These are phyloP conservation scores for Riparia riparia DNA, from an alignment of 2,113 vertebrate species.

Conservation along the genomic window DNA sequence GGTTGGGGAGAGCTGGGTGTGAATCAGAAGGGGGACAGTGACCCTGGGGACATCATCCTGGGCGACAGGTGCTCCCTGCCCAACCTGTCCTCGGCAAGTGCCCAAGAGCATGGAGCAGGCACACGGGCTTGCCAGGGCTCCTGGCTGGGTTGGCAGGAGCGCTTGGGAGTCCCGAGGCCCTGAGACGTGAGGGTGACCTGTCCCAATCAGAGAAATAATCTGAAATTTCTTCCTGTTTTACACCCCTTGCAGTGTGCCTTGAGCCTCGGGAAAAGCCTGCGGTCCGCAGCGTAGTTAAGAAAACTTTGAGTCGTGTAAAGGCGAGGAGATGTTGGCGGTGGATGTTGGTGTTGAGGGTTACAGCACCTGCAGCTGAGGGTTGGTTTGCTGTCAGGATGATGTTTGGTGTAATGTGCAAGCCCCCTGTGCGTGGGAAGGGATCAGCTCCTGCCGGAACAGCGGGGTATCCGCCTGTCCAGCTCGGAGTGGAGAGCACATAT, in stretches of 20 bases:
- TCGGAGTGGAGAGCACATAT: neutral
- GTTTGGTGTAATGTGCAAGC: neutral
- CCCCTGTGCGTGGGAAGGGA: neutral
- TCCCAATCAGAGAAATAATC: rapidly evolving
- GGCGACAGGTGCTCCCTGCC: neutral
- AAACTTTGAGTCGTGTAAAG: neutral
- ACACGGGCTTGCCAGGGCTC: neutral
- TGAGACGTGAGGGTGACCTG: neutral
- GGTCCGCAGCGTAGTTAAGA: rapidly evolving
- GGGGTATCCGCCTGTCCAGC: neutral
- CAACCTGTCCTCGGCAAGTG: neutral
- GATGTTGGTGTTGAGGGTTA: neutral
- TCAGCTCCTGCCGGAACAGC: neutral
- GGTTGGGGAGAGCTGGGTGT: neutral
- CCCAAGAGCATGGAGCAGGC: neutral
- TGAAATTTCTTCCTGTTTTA: neutral
- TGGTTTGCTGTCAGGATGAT: neutral
- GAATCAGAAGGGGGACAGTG: neutral
- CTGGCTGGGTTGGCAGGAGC: neutral
- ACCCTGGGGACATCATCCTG: neutral
- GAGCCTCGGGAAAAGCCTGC: neutral
- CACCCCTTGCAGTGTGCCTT: rapidly evolving
- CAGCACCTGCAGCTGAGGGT: neutral
- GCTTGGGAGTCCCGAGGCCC: rapidly evolving
- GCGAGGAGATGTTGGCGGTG: neutral